phyloP scores from a whole-genome alignment of 1,140 invertebrate species.

The Aphelinus atriplicis region DNA sequence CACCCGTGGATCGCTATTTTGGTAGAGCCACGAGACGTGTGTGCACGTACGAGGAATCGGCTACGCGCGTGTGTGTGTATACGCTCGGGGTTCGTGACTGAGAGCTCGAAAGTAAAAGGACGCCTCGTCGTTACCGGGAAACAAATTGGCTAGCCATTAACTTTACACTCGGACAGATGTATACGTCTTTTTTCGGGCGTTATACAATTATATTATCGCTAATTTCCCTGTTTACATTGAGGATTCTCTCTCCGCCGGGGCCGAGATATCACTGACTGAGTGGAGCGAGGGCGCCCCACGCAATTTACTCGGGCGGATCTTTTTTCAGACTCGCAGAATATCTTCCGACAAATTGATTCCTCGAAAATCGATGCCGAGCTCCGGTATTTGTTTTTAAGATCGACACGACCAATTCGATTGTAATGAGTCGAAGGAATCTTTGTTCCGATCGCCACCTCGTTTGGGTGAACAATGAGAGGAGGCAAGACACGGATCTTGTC shows the following conservation, averaged over 20 bases:
- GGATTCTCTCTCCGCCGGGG: neutral
- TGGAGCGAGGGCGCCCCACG: too few species aligned
- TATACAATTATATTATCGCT: constrained; percentile 14
- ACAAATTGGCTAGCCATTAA: constrained; percentile 33
- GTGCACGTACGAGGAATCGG: constrained; percentile 23
- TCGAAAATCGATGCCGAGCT: neutral
- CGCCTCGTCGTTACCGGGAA: constrained; percentile 10
- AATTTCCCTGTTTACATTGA: constrained; percentile 35
- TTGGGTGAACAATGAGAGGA: too few species aligned
- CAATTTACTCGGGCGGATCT: too few species aligned
- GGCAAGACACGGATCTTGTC: too few species aligned
- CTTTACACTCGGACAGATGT: constrained; percentile 18
- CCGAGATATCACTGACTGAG: too few species aligned
- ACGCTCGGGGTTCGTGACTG: neutral
- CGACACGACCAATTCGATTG: neutral
- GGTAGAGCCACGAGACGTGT: too few species aligned
- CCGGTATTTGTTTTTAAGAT: neutral
- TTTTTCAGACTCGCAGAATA: too few species aligned
- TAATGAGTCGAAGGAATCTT: too few species aligned
- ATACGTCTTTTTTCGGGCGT: neutral
- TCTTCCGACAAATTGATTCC: too few species aligned
- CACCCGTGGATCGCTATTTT: too few species aligned
- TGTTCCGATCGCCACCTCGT: too few species aligned
- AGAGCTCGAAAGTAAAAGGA: constrained; percentile 9
- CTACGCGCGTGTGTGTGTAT: constrained; percentile 6